Evolutionary conservation across 2,113 vertebrate genomes (phyloP), one percentile per base, ranked within the genome.

Genomic region (Tringa solitaria): DNA sequence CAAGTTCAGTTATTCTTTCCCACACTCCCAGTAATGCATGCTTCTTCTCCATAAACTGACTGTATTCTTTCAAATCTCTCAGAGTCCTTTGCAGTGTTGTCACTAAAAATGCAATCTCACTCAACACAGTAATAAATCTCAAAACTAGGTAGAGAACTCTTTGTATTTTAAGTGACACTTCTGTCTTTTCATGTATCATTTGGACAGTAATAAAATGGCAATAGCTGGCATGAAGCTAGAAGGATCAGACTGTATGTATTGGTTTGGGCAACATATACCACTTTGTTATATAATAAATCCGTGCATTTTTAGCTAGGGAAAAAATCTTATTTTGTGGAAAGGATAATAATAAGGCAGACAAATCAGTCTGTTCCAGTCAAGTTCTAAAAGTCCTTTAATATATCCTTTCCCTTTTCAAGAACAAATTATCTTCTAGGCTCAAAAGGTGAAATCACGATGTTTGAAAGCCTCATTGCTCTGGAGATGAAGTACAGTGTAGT

Each of bases 151-250:
- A 37, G 56, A 95, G 93, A 82, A 53, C 28, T 15, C 64, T 91
- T n/a, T 85, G 26, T 96, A 91, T 96, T 97, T 95, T 94, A 97
- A 95, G 73, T 67, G 85, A 94, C 70, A 39, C 8, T 94, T 96
- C 89, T 90, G n/a, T 80, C 82, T 78, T 24, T 11, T 95, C 78
- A 41, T 81, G 56, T 91, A 87, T 96, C 87, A 94, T 83, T 56
- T 89, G 63, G 70, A 95, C 33, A 73, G 32, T 50, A 91, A 81
- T 69, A 89, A 94, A 95, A 92, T 83, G 76, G 76, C 70, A 93
- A 26, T 37, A 45, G 78, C 48, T 87, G 94, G 57, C 45, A 84
- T 11, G 54, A 96, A 78, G 74, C 39, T 72, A 65, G 28, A 61
- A 92, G 82, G 70, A 79, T 92, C 84, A 78, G 77, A 39, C 54